A percentile compares a stretch with the other conserved stretches of the same genome.
Conservation (phyloP, 2,797 vertebrate genomes). For the Malurus splendens region DNA sequence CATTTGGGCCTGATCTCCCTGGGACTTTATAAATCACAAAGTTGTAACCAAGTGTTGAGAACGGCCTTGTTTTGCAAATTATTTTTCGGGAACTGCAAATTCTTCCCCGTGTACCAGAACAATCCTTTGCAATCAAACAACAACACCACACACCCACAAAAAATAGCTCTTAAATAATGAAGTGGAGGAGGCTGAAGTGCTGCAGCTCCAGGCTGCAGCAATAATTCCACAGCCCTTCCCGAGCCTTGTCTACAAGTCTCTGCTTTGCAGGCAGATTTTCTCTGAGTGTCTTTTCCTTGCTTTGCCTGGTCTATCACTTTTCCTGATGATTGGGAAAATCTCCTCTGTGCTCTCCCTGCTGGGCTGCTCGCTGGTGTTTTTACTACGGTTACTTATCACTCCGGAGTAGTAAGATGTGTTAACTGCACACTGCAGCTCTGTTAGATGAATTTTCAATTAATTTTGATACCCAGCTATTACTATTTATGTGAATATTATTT, state of each 20-base stretch:
- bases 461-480: neutral
- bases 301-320: neutral
- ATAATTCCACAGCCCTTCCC: neutral
- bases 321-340: neutral
- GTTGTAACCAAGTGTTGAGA: neutral
- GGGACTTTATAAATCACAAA: neutral
- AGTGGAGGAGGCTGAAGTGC: neutral
- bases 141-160: neutral
- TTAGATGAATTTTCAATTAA: neutral
- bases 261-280: neutral
- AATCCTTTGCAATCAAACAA: neutral
- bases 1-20: neutral
- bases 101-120: neutral
- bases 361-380: neutral
- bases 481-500: neutral
- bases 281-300: neutral
- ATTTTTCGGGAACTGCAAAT: neutral
- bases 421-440: neutral
- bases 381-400: neutral
- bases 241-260: neutral
- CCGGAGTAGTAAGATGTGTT: neutral
- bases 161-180: neutral
- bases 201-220: neutral
- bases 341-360: neutral
- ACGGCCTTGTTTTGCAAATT: neutral